Conservation (phyloP, 1,140 invertebrate genomes). For the Hyles vespertilio region DNA sequence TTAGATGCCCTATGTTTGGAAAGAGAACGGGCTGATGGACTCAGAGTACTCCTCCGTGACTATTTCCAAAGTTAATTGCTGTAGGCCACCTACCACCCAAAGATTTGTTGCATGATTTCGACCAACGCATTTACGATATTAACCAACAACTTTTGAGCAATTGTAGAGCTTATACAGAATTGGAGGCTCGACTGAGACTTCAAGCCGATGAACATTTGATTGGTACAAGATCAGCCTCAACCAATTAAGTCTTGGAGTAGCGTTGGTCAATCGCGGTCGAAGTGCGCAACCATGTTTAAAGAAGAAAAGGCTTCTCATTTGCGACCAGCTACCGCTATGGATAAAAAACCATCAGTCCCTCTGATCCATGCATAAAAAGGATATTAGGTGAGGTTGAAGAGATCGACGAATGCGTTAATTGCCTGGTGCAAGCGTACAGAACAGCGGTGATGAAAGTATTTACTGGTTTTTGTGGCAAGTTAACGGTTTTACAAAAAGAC, state of each 20-base stretch:
- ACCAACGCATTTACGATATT: slow-evolving; percentile 51
- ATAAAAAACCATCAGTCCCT: slow-evolving; percentile 5
- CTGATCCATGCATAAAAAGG: slow-evolving; percentile 10
- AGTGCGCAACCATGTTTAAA: slow-evolving; percentile 25
- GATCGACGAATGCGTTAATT: slow-evolving; percentile 30
- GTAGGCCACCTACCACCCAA: slow-evolving; percentile 44
- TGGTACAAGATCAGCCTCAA: slow-evolving; percentile 40
- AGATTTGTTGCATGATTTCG: slow-evolving; percentile 51
- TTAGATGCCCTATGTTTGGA: slow-evolving; percentile 43
- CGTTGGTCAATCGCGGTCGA: slow-evolving; percentile 8
- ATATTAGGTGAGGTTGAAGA: slow-evolving; percentile 25
- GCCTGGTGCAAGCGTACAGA: slow-evolving; percentile 39
- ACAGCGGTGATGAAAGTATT: slow-evolving; percentile 34
- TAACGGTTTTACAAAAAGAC: slow-evolving; percentile 35
- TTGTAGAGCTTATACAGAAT: slow-evolving; percentile 40
- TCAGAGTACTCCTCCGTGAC: slow-evolving; percentile 39
- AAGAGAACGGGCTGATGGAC: slow-evolving; percentile 38
- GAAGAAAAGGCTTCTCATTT: slow-evolving; percentile 13
- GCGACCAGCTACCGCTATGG: slow-evolving; percentile 22
- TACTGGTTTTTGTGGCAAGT: slow-evolving; percentile 31
- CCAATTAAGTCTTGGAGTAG: slow-evolving; percentile 37
- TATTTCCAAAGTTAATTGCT: slow-evolving; percentile 42
- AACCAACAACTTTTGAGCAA: slow-evolving; percentile 63
- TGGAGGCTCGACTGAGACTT: slow-evolving; percentile 40
- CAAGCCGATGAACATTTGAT: slow-evolving; percentile 40